Evolutionary conservation across 2,113 vertebrate species (phyloP).

Genomic region (Capreolus pygargus): DNA sequence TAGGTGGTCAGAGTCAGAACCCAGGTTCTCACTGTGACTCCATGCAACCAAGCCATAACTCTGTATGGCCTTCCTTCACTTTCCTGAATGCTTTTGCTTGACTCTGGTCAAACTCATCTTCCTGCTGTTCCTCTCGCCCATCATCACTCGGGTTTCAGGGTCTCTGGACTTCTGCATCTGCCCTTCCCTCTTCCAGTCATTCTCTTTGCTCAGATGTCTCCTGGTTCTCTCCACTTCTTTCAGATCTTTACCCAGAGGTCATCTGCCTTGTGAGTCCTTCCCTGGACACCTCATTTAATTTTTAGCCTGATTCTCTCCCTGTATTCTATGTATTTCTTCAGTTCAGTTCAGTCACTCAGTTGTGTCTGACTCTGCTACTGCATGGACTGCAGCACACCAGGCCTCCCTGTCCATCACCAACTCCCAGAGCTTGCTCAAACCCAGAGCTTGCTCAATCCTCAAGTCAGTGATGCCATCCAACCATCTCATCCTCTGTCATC

Average conservation of each 20-base stretch:
- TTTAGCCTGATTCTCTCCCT: neutral
- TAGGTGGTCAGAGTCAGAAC: neutral
- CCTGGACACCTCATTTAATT: neutral
- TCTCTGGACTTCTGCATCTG: neutral
- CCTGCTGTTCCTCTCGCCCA: neutral
- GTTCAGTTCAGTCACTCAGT: neutral
- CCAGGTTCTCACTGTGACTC: neutral
- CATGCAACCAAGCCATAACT: neutral
- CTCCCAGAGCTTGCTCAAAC: neutral
- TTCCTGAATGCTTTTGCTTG: neutral
- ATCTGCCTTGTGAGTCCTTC: neutral
- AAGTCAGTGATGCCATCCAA: neutral
- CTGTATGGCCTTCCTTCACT: neutral
- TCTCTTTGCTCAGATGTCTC: neutral
- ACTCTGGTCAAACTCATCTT: neutral
- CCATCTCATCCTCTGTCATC: neutral
- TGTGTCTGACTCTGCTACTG: neutral
- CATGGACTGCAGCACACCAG: neutral
- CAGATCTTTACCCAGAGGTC: neutral
- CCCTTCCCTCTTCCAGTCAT: neutral
- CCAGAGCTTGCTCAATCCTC: too few species aligned
- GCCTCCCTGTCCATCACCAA: neutral
- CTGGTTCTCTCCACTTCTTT: neutral
- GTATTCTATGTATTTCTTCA: neutral
- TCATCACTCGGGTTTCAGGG: neutral